Base-by-base conservation (phyloP, 2,113 vertebrate genomes). In the Origma solitaria region DNA sequence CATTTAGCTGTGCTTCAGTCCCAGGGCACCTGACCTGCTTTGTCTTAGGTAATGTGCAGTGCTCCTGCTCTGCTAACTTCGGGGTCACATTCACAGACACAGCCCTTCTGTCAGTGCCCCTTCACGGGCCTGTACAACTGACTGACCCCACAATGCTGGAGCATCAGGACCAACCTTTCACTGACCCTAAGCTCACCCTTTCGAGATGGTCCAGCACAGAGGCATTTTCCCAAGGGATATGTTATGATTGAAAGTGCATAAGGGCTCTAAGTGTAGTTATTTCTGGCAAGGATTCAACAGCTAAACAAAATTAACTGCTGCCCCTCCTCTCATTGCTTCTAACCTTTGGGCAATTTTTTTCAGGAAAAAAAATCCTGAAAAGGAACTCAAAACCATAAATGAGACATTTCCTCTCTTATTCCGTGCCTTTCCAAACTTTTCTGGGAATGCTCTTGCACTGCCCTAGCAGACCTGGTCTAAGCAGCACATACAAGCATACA, bases 401-500 rank as follows among this genome's bases (percentile, higher is more conserved):
- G 27, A 66, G 35, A 61, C 31, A 10, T 54, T 58, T 66, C 17
- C 21, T 19, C 27, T 35, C 54, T n/a, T 31, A 22, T 58, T 31
- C 56, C 75, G 27, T 64, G 50, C 28, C 50, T 61, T 71, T 81
- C 58, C 53, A 40, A 77, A 15, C 25, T 71, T 13, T 76, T 54
- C 45, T 60, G 57, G 45, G 30, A 76, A 50, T 15, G 22, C 47
- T 68, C 27, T 82, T 68, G 58, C 30, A 47, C 42, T 37, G 33
- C 30, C 44, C n/a, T 13, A 57, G 42, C 37, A 54, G 51, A 86
- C 42, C 33, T 76, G 40, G 50, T 61, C 45, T 33, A 23, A 91
- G 31, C 24, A 25, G 51, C 37, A 30, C 2, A 22, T 13, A 10
- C 0, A 4, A 19, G 14, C 4, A 12, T 31, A 49, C 21, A 54